Percentiles rank a stretch among this genome's conserved stretches.
phyloP scores from a whole-genome alignment of 2,888 invertebrate species.

The Pilophorus perplexus region DNA sequence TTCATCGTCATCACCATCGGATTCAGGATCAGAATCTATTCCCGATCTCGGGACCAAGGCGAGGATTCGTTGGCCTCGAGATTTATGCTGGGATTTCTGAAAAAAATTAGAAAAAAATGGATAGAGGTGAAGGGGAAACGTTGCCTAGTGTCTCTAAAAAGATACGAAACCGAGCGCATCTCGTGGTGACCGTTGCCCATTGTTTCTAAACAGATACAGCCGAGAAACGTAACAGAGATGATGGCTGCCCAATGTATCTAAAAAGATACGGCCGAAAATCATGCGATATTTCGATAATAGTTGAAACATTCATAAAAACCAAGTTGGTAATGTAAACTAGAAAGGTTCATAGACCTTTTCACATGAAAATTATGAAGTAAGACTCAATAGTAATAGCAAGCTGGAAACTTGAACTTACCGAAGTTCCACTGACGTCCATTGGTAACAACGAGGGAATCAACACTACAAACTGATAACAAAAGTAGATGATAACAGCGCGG shows the following conservation, averaged over 20 bases:
- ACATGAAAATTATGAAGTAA: constrained; percentile 3
- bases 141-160: constrained; percentile 1
- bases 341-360: constrained; percentile 4
- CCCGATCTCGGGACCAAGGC: constrained; percentile 2
- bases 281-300: constrained; percentile 9
- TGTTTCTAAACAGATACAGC: constrained; percentile 8
- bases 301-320: constrained; percentile 6
- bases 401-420: background rate
- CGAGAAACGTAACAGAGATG: constrained; percentile 1
- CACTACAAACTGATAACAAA: background rate
- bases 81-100: background rate
- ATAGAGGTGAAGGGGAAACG: background rate
- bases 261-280: constrained; percentile 1
- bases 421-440: background rate
- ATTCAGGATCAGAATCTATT: background rate
- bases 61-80: background rate
- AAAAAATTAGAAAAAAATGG: constrained; percentile 7
- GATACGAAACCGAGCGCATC: background rate
- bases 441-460: background rate
- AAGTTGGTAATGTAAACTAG: constrained; percentile 12
- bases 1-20: constrained; percentile 6
- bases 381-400: constrained; percentile 7
- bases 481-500: background rate
- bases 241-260: constrained; percentile 7
- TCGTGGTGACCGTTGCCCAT: background rate